Base-by-base conservation (phyloP, 2,797 vertebrate genomes). In the Takifugu rubripes region DNA sequence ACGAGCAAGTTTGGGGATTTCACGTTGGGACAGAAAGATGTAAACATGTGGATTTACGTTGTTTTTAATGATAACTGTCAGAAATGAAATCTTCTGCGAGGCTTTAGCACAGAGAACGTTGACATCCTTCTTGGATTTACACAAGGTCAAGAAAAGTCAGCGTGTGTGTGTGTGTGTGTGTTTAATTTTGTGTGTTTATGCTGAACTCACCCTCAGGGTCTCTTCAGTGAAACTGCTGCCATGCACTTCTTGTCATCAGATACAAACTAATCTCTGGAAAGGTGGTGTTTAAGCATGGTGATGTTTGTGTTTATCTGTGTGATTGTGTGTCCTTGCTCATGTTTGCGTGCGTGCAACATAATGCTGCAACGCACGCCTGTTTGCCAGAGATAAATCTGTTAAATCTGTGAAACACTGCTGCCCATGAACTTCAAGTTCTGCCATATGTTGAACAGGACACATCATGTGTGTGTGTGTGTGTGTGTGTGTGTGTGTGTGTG, bases 391-490 rank as follows among this genome's bases (percentile, higher is more conserved):
- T 90, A 78, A 84, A 90, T 89, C 82, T 88, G 65, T 66, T 68
- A 78, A 85, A 86, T 87, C 78, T 81, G 78, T 73, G 77, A 81
- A 85, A 83, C 68, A 76, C 63, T 74, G 72, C 68, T 87, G 86
- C 88, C 90, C 90, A 90, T 91, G 88, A 88, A 87, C 84, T 81
- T 82, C 72, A 86, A 81, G 81, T 79, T 81, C 81, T 82, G 75
- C 82, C 80, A 84, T 87, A 88, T 87, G 85, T 81, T 83, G 75
- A 52, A 52, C 70, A 66, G 81, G 85, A 83, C 82, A 82, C 70
- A 80, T 33, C 52, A 61, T 42, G 45, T 45, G 52, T 59, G 49
- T 33, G 40, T 58, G 51, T 54, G 40, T 71, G 46, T 40, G 27
- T 51, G 36, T 29, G 21, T 51, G 40, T 40, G 33, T 16, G 15